These are phyloP conservation scores for Protonemura montana DNA, from an alignment of 2,888 invertebrate genomes.

Conservation along the genomic window DNA sequence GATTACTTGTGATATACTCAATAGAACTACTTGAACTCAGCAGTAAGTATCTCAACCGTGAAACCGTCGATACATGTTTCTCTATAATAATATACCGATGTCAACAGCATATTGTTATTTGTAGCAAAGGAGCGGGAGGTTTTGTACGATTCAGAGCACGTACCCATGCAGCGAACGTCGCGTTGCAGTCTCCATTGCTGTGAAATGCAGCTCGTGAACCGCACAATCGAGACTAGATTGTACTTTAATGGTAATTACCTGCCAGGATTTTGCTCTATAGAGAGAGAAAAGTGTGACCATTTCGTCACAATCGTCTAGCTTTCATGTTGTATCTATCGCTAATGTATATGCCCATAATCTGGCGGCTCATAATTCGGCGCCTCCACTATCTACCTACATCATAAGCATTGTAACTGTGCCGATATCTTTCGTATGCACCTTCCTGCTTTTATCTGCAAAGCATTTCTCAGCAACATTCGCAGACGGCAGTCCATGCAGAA, in stretches of 20 bases:
- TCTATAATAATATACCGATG: background rate
- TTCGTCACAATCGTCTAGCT: background rate
- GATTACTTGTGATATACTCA: background rate
- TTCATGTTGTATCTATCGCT: background rate
- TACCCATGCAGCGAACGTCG: no score
- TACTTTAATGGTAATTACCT: background rate
- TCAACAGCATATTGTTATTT: constrained; percentile 1
- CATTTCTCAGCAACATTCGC: background rate
- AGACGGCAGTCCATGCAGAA: background rate
- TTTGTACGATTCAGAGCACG: background rate
- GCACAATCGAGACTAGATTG: background rate
- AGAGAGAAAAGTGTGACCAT: constrained; percentile 4
- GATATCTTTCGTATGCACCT: background rate
- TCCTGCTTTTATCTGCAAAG: background rate
- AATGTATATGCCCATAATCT: no score
- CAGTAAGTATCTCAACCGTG: background rate
- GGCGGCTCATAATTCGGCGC: background rate
- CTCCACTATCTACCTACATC: background rate
- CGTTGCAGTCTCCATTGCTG: background rate
- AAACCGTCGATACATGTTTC: background rate
- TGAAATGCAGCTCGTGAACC: background rate
- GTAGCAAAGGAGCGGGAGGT: background rate
- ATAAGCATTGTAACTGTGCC: background rate
- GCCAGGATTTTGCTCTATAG: background rate
- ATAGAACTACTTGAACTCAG: background rate